phyloP scores from a whole-genome alignment of 2,888 invertebrate species.

The Andrena camellia region DNA sequence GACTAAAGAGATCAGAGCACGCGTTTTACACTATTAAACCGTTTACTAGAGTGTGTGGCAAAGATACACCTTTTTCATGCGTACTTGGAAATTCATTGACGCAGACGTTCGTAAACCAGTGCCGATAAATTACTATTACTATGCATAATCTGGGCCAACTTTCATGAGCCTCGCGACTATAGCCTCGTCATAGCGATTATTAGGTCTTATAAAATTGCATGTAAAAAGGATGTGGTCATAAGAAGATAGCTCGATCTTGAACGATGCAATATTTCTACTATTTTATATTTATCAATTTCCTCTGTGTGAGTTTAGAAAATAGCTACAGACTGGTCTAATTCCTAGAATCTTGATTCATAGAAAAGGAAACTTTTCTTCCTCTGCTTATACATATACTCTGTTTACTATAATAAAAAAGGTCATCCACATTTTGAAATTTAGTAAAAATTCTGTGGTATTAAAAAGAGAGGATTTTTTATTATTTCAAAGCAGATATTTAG shows the following conservation, averaged over 20 bases:
- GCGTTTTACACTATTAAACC: conserved; percentile 12
- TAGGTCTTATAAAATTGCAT: neutral
- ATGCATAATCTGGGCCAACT: conserved; percentile 7
- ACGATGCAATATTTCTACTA: neutral
- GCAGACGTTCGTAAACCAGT: neutral
- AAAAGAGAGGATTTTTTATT: neutral
- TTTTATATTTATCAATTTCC: too few species aligned
- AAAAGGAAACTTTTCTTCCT: too few species aligned
- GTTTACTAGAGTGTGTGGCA: neutral
- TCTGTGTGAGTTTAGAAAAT: too few species aligned
- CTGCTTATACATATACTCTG: too few species aligned
- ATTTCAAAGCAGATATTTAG: neutral
- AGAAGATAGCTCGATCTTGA: neutral
- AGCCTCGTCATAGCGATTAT: neutral
- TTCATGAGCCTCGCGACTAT: conserved; percentile 3
- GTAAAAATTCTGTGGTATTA: too few species aligned
- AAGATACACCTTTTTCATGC: neutral
- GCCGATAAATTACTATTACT: neutral
- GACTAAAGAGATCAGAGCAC: neutral
- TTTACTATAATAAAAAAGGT: too few species aligned
- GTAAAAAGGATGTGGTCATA: neutral
- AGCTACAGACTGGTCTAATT: too few species aligned
- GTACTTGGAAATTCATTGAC: conserved; percentile 5
- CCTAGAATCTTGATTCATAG: too few species aligned
- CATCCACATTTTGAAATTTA: neutral